A percentile compares a stretch with the other conserved stretches of the same genome.
These are phyloP conservation scores for Huso huso DNA, from an alignment of 2,797 vertebrate species.

Conservation along the genomic window DNA sequence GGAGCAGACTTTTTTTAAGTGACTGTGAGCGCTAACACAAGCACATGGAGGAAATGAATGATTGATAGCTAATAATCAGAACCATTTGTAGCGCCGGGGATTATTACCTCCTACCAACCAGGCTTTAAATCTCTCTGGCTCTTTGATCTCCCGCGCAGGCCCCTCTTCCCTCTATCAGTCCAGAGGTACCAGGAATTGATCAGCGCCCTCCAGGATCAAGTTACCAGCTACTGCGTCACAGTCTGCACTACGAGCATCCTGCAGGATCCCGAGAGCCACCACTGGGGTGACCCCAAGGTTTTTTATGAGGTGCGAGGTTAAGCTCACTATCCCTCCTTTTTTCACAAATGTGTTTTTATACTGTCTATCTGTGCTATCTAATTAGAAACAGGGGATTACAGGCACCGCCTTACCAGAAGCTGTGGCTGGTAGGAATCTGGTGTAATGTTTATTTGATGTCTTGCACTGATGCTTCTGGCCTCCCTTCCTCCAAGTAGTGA, in stretches of 20 bases:
- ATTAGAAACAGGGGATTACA: no score
- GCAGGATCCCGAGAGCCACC: slow-evolving; percentile 87
- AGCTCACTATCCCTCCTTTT: no score
- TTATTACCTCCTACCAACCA: slow-evolving; percentile 48
- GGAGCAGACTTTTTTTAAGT: slow-evolving; percentile 28
- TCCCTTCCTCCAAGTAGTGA: no score
- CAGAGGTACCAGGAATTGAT: slow-evolving; percentile 77
- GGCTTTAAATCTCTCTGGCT: slow-evolving; percentile 38
- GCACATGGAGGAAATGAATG: slow-evolving; percentile 48
- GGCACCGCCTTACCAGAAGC: no score
- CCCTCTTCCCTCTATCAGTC: slow-evolving; percentile 71
- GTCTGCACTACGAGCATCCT: slow-evolving; percentile 81
- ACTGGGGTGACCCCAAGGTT: slow-evolving; percentile 84
- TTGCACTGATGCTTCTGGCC: no score
- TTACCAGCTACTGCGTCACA: slow-evolving; percentile 79
- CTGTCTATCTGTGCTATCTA: no score
- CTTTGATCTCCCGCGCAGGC: slow-evolving; percentile 45
- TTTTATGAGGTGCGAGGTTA: slow-evolving; percentile 83
- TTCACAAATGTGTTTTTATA: no score
- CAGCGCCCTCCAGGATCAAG: slow-evolving; percentile 67
- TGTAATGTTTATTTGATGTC: no score
- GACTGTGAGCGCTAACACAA: slow-evolving; percentile 30
- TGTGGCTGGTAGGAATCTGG: no score
- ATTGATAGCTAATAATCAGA: slow-evolving; percentile 71
- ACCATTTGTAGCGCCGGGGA: slow-evolving; percentile 62